A percentile compares a stretch with the other conserved stretches of the same genome.
phyloP scores from a whole-genome alignment of 2,113 vertebrate species.

The Potamarius usumacintae region DNA sequence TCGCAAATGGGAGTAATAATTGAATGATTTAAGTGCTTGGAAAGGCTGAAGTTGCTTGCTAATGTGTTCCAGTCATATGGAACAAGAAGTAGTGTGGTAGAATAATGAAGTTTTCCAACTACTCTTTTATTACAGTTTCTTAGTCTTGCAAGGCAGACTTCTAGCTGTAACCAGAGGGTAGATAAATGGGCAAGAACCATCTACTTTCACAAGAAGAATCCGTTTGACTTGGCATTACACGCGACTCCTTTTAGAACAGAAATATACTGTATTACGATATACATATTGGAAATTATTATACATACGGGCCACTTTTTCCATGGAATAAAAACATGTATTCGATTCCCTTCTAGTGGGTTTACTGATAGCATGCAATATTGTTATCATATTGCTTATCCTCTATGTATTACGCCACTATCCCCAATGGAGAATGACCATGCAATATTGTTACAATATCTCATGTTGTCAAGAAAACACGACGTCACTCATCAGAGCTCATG shows the following conservation, averaged over 20 bases:
- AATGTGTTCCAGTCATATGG: constrained; percentile 21
- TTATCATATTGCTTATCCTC: too few relatives aligned
- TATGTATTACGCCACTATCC: too few relatives aligned
- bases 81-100: not conserved
- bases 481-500: too few relatives aligned
- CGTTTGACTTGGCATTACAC: not conserved
- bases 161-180: not conserved
- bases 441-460: too few relatives aligned
- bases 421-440: too few relatives aligned
- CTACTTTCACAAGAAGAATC: not conserved
- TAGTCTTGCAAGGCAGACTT: not conserved
- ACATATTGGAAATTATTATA: not conserved
- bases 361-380: too few relatives aligned
- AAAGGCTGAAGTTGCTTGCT: constrained; percentile 35
- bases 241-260: not conserved
- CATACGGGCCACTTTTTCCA: too few relatives aligned
- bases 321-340: too few relatives aligned
- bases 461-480: too few relatives aligned
- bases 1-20: constrained; percentile 29
- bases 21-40: constrained; percentile 32
- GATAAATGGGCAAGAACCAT: not conserved
- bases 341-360: too few relatives aligned
- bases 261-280: not conserved
- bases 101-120: not conserved
- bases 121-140: not conserved